These are phyloP conservation scores for Chironomus tepperi DNA, from an alignment of 1,140 invertebrate species.

Conservation along the genomic window DNA sequence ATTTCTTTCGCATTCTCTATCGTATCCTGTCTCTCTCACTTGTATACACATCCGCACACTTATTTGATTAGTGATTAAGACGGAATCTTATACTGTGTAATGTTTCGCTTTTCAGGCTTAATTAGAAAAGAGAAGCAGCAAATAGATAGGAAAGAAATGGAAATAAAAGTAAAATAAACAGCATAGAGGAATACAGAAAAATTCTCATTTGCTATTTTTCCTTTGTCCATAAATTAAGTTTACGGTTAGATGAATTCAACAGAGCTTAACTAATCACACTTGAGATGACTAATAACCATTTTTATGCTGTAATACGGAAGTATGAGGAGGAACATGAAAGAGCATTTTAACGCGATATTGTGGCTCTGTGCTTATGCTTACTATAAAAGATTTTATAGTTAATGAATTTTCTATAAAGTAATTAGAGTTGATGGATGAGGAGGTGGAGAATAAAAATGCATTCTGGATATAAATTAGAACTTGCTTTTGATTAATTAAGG, in stretches of 20 bases:
- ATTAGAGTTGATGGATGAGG: too few relatives aligned
- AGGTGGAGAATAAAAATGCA: too few relatives aligned
- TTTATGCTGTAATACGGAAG: slow-evolving; percentile 7
- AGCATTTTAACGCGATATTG: too few relatives aligned
- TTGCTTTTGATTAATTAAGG: too few relatives aligned
- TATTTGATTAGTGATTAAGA: slow-evolving; percentile 14
- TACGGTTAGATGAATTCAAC: slow-evolving; percentile 12
- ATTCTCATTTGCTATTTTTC: neutral
- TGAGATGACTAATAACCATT: slow-evolving; percentile 8
- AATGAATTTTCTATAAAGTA: too few relatives aligned
- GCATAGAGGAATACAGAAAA: neutral
- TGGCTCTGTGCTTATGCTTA: too few relatives aligned
- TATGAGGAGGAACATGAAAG: neutral
- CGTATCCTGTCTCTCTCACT: too few relatives aligned
- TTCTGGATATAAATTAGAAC: too few relatives aligned
- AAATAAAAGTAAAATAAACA: neutral
- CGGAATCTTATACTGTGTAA: neutral
- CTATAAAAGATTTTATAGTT: too few relatives aligned
- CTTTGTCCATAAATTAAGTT: slow-evolving; percentile 4
- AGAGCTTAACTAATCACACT: slow-evolving; percentile 13
- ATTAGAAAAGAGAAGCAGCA: neutral
- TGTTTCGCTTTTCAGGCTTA: neutral
- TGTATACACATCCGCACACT: neutral
- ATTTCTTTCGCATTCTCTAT: neutral
- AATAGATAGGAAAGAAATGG: neutral